Evolutionary conservation across 2,888 invertebrate genomes (phyloP).

Genomic region (Prosopocoilus inquinatus): DNA sequence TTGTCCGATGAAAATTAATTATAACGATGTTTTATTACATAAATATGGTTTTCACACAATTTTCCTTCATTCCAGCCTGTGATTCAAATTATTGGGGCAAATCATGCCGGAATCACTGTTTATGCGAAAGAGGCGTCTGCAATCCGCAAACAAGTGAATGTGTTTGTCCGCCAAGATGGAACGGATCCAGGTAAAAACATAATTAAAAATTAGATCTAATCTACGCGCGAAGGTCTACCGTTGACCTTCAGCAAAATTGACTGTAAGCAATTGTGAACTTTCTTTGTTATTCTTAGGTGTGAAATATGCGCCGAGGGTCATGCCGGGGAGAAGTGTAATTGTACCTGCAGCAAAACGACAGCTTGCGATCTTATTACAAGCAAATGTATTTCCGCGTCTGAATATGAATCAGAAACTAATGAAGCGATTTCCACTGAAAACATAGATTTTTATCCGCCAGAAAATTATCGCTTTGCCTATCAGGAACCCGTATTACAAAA

Average conservation of each 20-base stretch:
- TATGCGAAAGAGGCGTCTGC: constrained; percentile 64
- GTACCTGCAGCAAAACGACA: constrained; percentile 1
- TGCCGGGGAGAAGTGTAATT: neutral
- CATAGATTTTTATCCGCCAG: too few species aligned
- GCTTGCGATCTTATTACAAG: constrained; percentile 5
- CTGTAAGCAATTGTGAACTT: too few species aligned
- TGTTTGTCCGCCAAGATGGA: constrained; percentile 66
- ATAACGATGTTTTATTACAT: neutral
- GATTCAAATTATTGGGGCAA: constrained; percentile 71
- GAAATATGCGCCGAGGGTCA: constrained; percentile 8
- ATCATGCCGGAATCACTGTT: constrained; percentile 66
- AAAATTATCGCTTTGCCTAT: too few species aligned
- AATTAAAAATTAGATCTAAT: neutral
- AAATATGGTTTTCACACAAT: constrained; percentile 1
- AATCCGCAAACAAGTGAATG: constrained; percentile 64
- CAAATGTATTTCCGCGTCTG: neutral
- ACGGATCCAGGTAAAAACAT: constrained; percentile 63
- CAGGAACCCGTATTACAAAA: too few species aligned
- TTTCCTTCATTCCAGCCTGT: constrained; percentile 57
- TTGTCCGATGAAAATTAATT: too few species aligned
- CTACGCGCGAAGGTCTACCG: too few species aligned
- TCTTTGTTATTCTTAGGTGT: neutral
- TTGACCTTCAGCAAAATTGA: too few species aligned
- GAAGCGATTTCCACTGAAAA: too few species aligned
- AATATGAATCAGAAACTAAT: too few species aligned